Conservation (phyloP, 2,888 invertebrate genomes). For the Morpho deidamia region DNA sequence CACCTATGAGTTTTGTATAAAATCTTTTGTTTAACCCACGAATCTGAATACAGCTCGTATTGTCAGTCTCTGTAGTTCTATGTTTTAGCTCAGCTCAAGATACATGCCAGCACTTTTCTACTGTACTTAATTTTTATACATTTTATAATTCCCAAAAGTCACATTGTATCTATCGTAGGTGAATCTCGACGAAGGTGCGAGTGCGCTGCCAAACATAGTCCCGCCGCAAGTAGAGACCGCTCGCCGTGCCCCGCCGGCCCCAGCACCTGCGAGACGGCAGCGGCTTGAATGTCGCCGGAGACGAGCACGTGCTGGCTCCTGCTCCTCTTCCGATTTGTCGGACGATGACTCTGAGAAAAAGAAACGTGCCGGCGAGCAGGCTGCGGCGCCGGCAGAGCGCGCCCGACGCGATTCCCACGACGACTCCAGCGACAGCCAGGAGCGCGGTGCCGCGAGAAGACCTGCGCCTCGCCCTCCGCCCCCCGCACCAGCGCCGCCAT, state of each 20-base stretch:
- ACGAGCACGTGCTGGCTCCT: conserved; percentile 82
- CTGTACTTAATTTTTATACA: too few species aligned
- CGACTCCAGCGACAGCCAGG: conserved; percentile 91
- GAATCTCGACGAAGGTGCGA: conserved; percentile 47
- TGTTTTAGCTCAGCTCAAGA: too few species aligned
- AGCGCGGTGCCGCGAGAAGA: conserved; percentile 77
- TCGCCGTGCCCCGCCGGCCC: conserved; percentile 44
- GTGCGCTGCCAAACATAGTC: conserved; percentile 5
- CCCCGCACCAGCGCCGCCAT: conserved; percentile 14
- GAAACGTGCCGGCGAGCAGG: conserved; percentile 84
- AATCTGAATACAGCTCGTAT: too few species aligned
- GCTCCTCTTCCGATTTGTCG: conserved; percentile 96
- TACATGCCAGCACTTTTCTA: too few species aligned
- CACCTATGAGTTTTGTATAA: too few species aligned
- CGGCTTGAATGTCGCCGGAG: conserved; percentile 58
- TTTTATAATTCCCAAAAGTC: too few species aligned
- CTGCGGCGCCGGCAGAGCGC: conserved; percentile 78
- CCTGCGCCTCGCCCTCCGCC: conserved; percentile 51
- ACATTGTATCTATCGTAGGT: conserved; percentile 28
- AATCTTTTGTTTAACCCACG: too few species aligned
- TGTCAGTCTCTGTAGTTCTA: too few species aligned
- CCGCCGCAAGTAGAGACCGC: conserved; percentile 32
- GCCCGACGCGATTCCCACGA: conserved; percentile 89
- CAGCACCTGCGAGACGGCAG: conserved; percentile 53
- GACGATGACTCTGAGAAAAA: conserved; percentile 93